phyloP scores from a whole-genome alignment of 37 sponge, comb jelly and placozoan species.

The Petrosia ficiformis region DNA sequence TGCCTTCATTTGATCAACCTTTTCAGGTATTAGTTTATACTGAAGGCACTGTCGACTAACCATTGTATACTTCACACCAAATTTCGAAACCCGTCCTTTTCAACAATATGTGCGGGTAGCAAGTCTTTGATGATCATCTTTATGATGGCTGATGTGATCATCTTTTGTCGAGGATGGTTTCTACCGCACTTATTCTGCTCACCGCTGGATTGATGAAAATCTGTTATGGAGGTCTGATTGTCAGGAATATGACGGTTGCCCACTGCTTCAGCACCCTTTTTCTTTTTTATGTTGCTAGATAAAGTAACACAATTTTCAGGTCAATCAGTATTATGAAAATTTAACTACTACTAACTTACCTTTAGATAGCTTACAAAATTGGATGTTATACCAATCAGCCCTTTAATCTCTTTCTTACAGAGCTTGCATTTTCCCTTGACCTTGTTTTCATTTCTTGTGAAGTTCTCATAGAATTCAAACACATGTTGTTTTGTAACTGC shows the following conservation, averaged over 20 bases:
- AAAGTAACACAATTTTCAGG: not conserved
- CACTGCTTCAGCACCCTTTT: no score
- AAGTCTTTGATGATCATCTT: not conserved
- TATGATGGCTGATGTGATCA: not conserved
- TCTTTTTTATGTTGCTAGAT: not conserved
- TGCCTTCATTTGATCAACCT: not conserved
- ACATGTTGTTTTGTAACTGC: not conserved
- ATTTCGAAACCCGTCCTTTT: slow-evolving; percentile 6
- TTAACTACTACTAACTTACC: not conserved
- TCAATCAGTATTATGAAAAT: not conserved
- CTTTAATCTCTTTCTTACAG: slow-evolving; percentile 16
- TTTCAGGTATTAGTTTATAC: slow-evolving; percentile 1
- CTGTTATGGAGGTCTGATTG: not conserved
- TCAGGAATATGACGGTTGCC: no score
- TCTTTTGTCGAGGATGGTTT: slow-evolving; percentile 10
- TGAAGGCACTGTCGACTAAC: slow-evolving; percentile 9
- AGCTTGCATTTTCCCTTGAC: not conserved
- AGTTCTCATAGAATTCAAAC: not conserved
- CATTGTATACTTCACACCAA: slow-evolving; percentile 5
- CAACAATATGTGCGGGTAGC: not conserved
- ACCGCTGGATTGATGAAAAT: not conserved
- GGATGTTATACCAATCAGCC: not conserved
- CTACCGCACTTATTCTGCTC: not conserved
- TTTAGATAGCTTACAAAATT: slow-evolving; percentile 5
- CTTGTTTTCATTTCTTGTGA: not conserved